Evolutionary conservation across 2,888 invertebrate species (phyloP).

Genomic region (Pristionchus maxplancki): DNA sequence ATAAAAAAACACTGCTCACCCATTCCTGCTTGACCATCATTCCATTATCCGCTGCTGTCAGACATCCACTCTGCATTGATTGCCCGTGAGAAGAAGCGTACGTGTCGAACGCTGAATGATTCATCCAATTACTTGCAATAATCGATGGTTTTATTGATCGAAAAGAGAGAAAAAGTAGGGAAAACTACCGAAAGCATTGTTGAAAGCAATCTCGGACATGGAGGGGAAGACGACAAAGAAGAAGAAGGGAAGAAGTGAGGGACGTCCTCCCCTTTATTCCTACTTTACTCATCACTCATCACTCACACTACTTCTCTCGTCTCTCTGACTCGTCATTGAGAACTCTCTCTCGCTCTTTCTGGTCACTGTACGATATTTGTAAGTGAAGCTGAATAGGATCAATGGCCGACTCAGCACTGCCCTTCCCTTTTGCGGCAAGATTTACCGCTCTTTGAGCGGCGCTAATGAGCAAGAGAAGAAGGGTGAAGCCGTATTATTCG

Average conservation of each 20-base stretch:
- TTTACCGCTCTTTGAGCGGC: slow-evolving; percentile 1
- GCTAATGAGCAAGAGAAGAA: background rate
- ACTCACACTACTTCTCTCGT: slow-evolving; percentile 38
- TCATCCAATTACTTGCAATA: background rate
- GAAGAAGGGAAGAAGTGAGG: slow-evolving; percentile 17
- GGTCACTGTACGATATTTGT: slow-evolving; percentile 51
- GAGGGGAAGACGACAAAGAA: background rate
- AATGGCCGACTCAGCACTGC: background rate
- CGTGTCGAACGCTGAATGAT: slow-evolving; percentile 42
- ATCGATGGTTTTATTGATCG: background rate
- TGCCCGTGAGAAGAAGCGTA: background rate
- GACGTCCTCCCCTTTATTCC: slow-evolving; percentile 47
- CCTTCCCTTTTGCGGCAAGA: slow-evolving; percentile 41
- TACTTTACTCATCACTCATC: slow-evolving; percentile 31
- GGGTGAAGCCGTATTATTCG: background rate
- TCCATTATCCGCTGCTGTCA: slow-evolving; percentile 39
- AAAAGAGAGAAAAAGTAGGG: background rate
- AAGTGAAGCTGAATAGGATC: slow-evolving; percentile 41
- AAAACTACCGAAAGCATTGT: slow-evolving; percentile 46
- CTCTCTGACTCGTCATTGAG: slow-evolving; percentile 1
- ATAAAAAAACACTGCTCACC: background rate
- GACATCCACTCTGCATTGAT: slow-evolving; percentile 39
- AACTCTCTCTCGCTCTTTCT: background rate
- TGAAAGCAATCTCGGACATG: slow-evolving; percentile 38
- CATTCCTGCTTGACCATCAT: slow-evolving; percentile 47